Conservation (phyloP, 2,888 invertebrate species). For the Nomada goodeniana region DNA sequence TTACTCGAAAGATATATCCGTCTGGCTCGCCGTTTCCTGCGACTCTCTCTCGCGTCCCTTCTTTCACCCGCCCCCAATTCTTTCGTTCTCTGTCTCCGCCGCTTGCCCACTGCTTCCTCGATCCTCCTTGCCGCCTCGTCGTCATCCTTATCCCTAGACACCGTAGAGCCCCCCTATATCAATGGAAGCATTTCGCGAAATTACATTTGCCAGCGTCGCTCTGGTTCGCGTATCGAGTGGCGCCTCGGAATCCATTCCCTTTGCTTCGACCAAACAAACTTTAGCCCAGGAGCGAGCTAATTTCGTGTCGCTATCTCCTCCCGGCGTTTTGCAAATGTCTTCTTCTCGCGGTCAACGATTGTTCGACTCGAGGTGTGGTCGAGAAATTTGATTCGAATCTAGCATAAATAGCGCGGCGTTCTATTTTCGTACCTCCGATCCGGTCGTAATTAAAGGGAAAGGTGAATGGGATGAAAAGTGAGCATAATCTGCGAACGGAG, state of each 20-base stretch:
- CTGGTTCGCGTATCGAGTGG: slow-evolving; percentile 62
- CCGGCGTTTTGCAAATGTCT: background rate
- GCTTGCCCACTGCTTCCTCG: slow-evolving; percentile 33
- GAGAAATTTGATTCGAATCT: slow-evolving; percentile 22
- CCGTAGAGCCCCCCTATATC: slow-evolving; percentile 78
- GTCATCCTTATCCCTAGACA: slow-evolving; percentile 66
- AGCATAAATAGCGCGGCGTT: background rate
- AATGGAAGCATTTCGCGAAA: slow-evolving; percentile 80
- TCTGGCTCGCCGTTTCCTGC: slow-evolving; percentile 78
- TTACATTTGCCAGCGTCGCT: slow-evolving; percentile 76
- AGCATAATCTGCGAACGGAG: background rate
- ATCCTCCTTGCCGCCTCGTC: slow-evolving; percentile 22
- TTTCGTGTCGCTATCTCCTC: slow-evolving; percentile 31
- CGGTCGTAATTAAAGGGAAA: background rate
- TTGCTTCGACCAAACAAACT: slow-evolving; percentile 36
- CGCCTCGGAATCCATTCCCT: slow-evolving; percentile 44
- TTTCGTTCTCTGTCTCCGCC: slow-evolving; percentile 31
- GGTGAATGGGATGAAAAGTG: background rate
- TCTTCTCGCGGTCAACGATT: background rate
- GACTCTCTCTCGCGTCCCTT: slow-evolving; percentile 58
- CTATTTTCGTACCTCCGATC: too few relatives aligned
- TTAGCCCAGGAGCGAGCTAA: slow-evolving; percentile 14
- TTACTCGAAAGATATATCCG: slow-evolving; percentile 80
- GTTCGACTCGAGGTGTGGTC: background rate
- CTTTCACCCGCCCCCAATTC: slow-evolving; percentile 34